A percentile compares a stretch with the other conserved stretches of the same genome.
These are phyloP conservation scores for Paracanthobrama guichenoti DNA, from an alignment of 2,113 vertebrate genomes.

Conservation along the genomic window DNA sequence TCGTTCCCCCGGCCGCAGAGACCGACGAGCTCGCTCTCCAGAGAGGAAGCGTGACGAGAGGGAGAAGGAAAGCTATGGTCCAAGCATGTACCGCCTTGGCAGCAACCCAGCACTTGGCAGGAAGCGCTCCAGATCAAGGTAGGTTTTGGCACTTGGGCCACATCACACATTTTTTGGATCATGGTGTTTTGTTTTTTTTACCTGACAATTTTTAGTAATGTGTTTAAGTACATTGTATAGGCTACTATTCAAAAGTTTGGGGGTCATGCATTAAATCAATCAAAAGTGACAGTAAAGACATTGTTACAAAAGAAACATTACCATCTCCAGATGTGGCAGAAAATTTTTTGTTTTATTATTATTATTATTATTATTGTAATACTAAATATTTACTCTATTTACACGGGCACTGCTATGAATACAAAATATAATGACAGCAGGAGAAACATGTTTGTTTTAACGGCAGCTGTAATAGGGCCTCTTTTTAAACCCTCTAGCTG, in stretches of 20 bases:
- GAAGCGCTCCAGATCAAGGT: conserved; percentile 87
- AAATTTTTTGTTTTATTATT: too few relatives aligned
- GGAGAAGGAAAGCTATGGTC: conserved; percentile 72
- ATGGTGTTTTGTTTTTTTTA: background rate
- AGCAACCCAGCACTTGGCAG: conserved; percentile 80
- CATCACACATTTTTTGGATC: background rate
- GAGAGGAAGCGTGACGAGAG: conserved; percentile 82
- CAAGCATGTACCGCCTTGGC: conserved; percentile 81
- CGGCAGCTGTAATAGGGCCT: conserved; percentile 6
- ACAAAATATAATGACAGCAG: background rate
- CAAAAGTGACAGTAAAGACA: background rate
- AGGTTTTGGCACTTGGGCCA: background rate
- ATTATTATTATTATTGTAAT: background rate
- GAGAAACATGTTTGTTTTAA: conserved; percentile 23
- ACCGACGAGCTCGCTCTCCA: conserved; percentile 78
- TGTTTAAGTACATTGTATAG: background rate
- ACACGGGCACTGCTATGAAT: background rate
- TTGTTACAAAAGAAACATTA: too few relatives aligned
- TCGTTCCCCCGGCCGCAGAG: conserved; percentile 82
- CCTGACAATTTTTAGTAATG: background rate
- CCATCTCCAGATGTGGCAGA: background rate
- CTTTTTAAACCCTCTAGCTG: background rate
- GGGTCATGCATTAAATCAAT: background rate
- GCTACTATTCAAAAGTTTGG: background rate
- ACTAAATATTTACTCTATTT: background rate